Evolutionary conservation across 1,140 invertebrate species (phyloP).

Genomic region (fruit fly (Drosophila melanogaster)): DNA sequence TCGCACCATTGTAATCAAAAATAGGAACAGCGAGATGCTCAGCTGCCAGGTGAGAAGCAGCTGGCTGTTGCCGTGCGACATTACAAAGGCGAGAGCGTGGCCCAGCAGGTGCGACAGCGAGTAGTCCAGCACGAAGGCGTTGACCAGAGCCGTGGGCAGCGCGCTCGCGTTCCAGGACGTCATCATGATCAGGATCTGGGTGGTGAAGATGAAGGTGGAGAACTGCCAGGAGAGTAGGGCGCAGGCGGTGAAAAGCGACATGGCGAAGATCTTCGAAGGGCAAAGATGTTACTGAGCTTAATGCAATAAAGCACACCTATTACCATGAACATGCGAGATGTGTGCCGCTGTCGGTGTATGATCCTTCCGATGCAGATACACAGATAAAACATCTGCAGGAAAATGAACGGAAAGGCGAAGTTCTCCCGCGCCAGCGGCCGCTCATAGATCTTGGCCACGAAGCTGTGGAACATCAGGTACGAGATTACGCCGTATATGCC

Average conservation of each 20-base stretch:
- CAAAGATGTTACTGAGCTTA: not conserved
- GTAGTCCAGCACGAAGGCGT: slow-evolving; percentile 71
- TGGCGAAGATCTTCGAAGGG: slow-evolving; percentile 60
- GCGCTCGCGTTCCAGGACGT: slow-evolving; percentile 56
- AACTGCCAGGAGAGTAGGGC: slow-evolving; percentile 81
- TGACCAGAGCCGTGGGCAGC: slow-evolving; percentile 47
- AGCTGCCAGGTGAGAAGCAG: slow-evolving; percentile 73
- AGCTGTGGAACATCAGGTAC: slow-evolving; percentile 83
- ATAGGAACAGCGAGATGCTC: slow-evolving; percentile 58
- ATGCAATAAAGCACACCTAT: not conserved
- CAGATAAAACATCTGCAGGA: slow-evolving; percentile 81
- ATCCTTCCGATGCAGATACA: slow-evolving; percentile 72
- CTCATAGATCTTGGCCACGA: slow-evolving; percentile 80
- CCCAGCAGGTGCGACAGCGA: slow-evolving; percentile 72
- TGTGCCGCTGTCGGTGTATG: slow-evolving; percentile 56
- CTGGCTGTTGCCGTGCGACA: slow-evolving; percentile 74
- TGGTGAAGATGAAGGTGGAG: slow-evolving; percentile 76
- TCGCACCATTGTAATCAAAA: slow-evolving; percentile 59
- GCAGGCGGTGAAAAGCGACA: slow-evolving; percentile 68
- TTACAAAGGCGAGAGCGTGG: slow-evolving; percentile 65
- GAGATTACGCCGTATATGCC: slow-evolving; percentile 81
- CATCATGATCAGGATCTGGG: slow-evolving; percentile 78
- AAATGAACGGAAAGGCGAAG: slow-evolving; percentile 83
- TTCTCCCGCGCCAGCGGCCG: slow-evolving; percentile 77
- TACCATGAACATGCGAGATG: slow-evolving; percentile 68